Evolutionary conservation across 2,888 invertebrate species (phyloP), one percentile per base, ranked within the genome.

Genomic region (Ommatoiulus sabulosus): DNA sequence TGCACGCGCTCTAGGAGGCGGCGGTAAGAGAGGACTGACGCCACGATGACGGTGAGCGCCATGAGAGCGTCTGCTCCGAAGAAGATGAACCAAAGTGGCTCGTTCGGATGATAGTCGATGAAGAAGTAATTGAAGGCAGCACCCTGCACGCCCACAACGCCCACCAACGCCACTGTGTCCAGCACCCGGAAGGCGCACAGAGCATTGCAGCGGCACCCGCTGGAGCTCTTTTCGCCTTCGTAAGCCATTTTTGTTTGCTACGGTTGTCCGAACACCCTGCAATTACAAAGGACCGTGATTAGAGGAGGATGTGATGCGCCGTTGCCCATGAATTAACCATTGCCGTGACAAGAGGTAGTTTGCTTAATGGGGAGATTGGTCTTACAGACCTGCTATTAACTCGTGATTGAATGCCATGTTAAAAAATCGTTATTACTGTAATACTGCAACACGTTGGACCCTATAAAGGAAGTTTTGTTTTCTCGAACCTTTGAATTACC

Each of bases 11-110:
- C n/a, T 15, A 89, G 87, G n/a, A 89, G 44, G 44, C 86, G 35
- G 6, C 86, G 43, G 89, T 91, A 92, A 0, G 92, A 92, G 5
- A 92, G 90, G 8, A 92, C 90, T 84, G 92, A 91, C 4, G 92
- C 91, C 35, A 91, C 90, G 35, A 92, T 90, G 87, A 92, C 92
- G 6, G 91, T 90, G 84, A 91, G 90, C 20, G 91, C 87, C 10
- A 92, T 90, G 15, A 92, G 90, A 12, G 91, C 90, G 89, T 92
- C 92, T 7, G 92, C 92, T 8, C 91, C 90, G 72, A 92, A 91
- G 92, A 92, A 92, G n/a, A 91, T 91, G 88, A 91, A 92, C 92
- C 92, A 92, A 72, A 91, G 91, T 87, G 89, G 90, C 88, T 89
- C 89, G 17, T 90, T 90, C 85, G 91, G 91, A 89, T 92, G 91